Conservation (phyloP, 1,140 invertebrate genomes). For the Cyclina sinensis region DNA sequence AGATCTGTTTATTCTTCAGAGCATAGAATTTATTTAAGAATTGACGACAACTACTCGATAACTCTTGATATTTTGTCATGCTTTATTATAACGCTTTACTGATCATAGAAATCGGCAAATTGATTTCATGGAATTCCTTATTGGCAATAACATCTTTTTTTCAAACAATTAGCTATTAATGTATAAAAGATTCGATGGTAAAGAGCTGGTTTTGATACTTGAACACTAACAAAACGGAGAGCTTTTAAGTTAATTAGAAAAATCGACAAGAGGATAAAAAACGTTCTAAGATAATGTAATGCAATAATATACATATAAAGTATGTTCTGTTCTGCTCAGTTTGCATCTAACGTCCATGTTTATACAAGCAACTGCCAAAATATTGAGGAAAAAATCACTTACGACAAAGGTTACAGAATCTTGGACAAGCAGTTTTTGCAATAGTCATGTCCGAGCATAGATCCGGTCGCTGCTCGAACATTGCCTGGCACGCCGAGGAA, state of each 20-base stretch:
- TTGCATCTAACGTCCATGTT: background rate
- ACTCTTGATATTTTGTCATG: background rate
- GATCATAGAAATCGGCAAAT: too few relatives aligned
- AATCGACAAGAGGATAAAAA: background rate
- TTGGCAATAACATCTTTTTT: too few relatives aligned
- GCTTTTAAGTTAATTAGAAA: background rate
- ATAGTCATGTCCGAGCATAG: background rate
- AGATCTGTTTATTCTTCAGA: background rate
- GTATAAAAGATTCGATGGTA: too few relatives aligned
- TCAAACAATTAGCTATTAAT: too few relatives aligned
- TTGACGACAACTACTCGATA: background rate
- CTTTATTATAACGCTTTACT: too few relatives aligned
- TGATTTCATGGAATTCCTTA: background rate
- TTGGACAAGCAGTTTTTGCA: background rate
- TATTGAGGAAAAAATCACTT: background rate
- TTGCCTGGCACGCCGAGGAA: background rate
- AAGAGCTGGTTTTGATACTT: background rate
- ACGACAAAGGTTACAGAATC: conserved; percentile 43
- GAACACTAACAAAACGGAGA: background rate
- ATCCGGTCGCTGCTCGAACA: conserved; percentile 2
- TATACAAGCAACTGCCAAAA: background rate
- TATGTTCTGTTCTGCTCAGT: too few relatives aligned
- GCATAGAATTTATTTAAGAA: background rate
- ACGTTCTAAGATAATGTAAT: too few relatives aligned
- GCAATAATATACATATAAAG: too few relatives aligned